These are phyloP conservation scores for Agraylea sexmaculata DNA, from an alignment of 1,140 invertebrate genomes.

Conservation along the genomic window DNA sequence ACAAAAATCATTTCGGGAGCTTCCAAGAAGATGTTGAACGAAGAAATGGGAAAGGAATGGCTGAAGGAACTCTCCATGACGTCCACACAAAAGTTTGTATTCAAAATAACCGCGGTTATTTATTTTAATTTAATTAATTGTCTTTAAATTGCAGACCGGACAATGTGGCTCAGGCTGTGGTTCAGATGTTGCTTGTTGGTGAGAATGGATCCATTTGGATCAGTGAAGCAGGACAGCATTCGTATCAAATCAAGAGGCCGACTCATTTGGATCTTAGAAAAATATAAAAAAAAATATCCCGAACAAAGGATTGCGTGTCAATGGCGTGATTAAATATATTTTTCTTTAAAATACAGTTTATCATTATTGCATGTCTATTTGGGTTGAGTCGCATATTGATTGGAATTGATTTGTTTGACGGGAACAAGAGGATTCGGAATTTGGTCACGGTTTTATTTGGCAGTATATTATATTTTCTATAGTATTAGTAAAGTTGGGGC, in stretches of 20 bases:
- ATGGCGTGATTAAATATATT: not conserved
- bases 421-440: no score
- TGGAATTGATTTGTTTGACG: no score
- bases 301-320: slow-evolving; percentile 10
- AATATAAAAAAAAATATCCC: not conserved
- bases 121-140: slow-evolving; percentile 7
- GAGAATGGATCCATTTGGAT: slow-evolving; percentile 42
- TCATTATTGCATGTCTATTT: no score
- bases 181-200: slow-evolving; percentile 35
- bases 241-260: slow-evolving; percentile 39
- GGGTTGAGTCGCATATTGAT: no score
- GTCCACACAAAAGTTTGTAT: slow-evolving; percentile 17
- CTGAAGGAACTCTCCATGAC: slow-evolving; percentile 13
- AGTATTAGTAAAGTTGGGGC: no score
- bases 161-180: slow-evolving; percentile 33
- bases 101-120: not conserved
- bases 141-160: slow-evolving; percentile 33
- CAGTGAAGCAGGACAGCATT: slow-evolving; percentile 34
- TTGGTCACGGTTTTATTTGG: no score
- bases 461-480: no score
- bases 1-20: slow-evolving; percentile 24
- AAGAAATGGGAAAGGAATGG: slow-evolving; percentile 16
- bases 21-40: slow-evolving; percentile 16
- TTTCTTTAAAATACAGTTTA: no score
- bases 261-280: not conserved